Evolutionary conservation across 2,113 vertebrate species (phyloP), one percentile per base, ranked within the genome.

Genomic region (Camelus dromedarius): DNA sequence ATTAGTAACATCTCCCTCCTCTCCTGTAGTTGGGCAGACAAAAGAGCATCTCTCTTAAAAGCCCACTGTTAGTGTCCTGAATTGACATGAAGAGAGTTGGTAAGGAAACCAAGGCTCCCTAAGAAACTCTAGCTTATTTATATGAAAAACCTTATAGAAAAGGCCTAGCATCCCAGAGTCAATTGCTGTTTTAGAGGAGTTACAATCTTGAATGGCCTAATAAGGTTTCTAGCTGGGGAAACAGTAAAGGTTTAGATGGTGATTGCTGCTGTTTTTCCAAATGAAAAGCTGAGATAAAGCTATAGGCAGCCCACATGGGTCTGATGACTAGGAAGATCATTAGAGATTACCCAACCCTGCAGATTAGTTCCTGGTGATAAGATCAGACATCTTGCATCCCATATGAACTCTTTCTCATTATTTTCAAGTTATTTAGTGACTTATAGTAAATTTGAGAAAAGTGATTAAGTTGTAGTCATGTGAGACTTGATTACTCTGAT

Each of bases 391-490:
- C 83, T 69, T 96, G 48, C 20, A 80, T 67, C 93, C 93, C 91
- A 62, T 77, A 32, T 77, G 80, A 93, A 84, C 54, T 87, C 96
- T 89, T 72, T 56, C 50, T 84, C 93, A 94, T 96, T 96, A 91
- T 92, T 92, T 95, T 75, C 60, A 62, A 48, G n/a, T 96, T 35
- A 94, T 80, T 96, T 96, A 73, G 60, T 92, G 96, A 93, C 64
- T 80, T 89, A 62, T 19, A 76, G 88, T 96, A 94, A 91, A 91
- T 66, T 92, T 95, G 67, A 76, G 62, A 48, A 93, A 84, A 35
- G 81, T 93, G 91, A 96, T 96, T 97, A 97, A 94, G 95, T 85
- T 94, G 22, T 32, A 69, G 60, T 93, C 26, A 26, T n/a, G 18
- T 82, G 83, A 95, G 67, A 80, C 76, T 95, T 97, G 88, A 93